These are phyloP conservation scores for Orestias chungarensis DNA, from an alignment of 2,797 vertebrate species.

Conservation along the genomic window DNA sequence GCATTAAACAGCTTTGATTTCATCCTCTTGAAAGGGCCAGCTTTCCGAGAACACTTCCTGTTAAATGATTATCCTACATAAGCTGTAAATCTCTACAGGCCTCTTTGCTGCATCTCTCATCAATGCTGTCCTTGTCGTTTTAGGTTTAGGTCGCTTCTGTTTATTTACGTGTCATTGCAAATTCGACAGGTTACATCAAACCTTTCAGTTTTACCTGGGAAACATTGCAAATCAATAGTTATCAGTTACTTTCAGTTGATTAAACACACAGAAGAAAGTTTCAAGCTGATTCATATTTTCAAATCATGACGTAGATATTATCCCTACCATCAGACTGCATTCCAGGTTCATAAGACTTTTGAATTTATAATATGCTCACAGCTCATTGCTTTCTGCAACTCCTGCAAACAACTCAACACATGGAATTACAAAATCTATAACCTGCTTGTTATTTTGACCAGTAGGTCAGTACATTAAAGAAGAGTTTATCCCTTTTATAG, in stretches of 20 bases:
- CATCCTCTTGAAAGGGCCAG: no score
- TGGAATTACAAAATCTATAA: neutral
- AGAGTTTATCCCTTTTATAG: neutral
- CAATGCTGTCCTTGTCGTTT: no score
- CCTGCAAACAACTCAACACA: neutral
- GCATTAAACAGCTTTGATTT: no score
- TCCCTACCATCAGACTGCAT: neutral
- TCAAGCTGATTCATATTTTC: neutral
- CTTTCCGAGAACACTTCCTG: no score
- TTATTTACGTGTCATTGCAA: no score
- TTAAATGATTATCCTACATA: neutral
- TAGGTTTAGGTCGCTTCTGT: no score
- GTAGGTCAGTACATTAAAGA: neutral
- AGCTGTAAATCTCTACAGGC: neutral
- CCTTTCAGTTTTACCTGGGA: neutral
- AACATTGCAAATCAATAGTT: neutral
- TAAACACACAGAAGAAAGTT: neutral
- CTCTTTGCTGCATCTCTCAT: no score
- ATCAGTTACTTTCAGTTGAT: neutral
- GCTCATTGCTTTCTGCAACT: neutral
- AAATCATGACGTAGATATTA: neutral
- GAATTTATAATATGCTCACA: neutral
- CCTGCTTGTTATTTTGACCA: neutral
- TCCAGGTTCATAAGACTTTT: neutral
- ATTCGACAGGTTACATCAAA: no score